Conservation (phyloP, 2,888 invertebrate species). For the Lacanobia wlatinum region DNA sequence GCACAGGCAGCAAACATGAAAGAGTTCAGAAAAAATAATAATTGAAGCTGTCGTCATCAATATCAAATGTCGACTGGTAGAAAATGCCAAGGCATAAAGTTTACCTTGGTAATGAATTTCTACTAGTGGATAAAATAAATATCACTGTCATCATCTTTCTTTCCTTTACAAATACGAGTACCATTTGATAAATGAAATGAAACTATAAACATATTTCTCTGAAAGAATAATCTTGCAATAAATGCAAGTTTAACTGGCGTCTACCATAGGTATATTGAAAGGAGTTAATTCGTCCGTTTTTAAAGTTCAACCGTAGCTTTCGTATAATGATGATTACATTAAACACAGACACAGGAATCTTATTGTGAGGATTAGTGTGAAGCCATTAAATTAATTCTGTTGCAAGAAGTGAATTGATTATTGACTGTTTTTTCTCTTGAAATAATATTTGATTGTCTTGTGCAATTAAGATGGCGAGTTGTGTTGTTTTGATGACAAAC, state of each 20-base stretch:
- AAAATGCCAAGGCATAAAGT: too few species aligned
- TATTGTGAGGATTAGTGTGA: conserved; percentile 31
- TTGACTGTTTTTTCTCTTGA: conserved; percentile 8
- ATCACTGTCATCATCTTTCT: too few species aligned
- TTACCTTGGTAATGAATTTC: too few species aligned
- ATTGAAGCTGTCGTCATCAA: too few species aligned
- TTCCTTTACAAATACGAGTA: not conserved
- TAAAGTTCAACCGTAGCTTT: conserved; percentile 52
- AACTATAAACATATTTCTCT: not conserved
- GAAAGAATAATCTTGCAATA: conserved; percentile 6
- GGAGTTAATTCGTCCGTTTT: conserved; percentile 37
- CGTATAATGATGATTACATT: conserved; percentile 39
- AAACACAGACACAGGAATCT: conserved; percentile 23
- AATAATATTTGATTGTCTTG: conserved; percentile 8
- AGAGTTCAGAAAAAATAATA: too few species aligned
- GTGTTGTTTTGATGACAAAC: conserved; percentile 33
- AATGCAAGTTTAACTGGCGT: too few species aligned
- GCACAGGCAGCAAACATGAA: too few species aligned
- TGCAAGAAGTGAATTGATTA: conserved; percentile 52
- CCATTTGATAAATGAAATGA: too few species aligned
- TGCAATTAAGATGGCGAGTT: conserved; percentile 19
- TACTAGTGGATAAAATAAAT: too few species aligned
- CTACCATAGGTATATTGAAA: conserved; percentile 23
- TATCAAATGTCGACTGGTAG: too few species aligned
- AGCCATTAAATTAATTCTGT: conserved; percentile 45